phyloP scores from a whole-genome alignment of 1,140 invertebrate genomes.

The Euura lappo region DNA sequence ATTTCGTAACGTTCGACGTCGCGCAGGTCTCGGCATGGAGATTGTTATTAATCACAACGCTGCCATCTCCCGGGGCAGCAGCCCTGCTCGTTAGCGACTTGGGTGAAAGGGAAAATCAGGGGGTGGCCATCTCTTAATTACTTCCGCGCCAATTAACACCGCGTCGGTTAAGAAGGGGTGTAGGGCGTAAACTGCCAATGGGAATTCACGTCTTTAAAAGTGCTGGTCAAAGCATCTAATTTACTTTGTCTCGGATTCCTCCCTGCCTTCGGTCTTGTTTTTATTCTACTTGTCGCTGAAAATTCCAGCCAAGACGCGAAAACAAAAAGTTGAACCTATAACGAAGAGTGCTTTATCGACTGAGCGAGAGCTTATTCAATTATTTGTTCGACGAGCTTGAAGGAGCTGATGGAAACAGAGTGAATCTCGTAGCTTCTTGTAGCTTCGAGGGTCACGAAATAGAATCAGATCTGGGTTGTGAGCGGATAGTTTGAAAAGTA shows the following conservation, averaged over 20 bases:
- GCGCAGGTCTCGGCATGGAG: conserved; percentile 31
- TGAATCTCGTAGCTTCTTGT: too few species aligned
- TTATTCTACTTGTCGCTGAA: too few species aligned
- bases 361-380: too few species aligned
- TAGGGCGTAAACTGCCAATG: conserved; percentile 37
- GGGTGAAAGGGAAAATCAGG: conserved; percentile 30
- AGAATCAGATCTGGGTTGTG: too few species aligned
- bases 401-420: too few species aligned
- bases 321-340: too few species aligned
- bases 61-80: conserved; percentile 50
- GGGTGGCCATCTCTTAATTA: conserved; percentile 56
- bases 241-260: background rate
- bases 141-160: conserved; percentile 60
- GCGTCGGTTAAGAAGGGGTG: conserved; percentile 44
- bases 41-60: conserved; percentile 58
- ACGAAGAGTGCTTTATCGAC: too few species aligned
- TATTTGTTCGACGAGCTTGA: too few species aligned
- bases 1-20: background rate
- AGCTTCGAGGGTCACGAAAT: too few species aligned
- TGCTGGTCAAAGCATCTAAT: background rate
- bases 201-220: conserved; percentile 12
- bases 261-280: too few species aligned
- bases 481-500: too few species aligned
- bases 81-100: conserved; percentile 52
- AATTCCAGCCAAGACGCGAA: too few species aligned